Conservation (phyloP, 2,113 vertebrate genomes). For the Myiagra hebetior region DNA sequence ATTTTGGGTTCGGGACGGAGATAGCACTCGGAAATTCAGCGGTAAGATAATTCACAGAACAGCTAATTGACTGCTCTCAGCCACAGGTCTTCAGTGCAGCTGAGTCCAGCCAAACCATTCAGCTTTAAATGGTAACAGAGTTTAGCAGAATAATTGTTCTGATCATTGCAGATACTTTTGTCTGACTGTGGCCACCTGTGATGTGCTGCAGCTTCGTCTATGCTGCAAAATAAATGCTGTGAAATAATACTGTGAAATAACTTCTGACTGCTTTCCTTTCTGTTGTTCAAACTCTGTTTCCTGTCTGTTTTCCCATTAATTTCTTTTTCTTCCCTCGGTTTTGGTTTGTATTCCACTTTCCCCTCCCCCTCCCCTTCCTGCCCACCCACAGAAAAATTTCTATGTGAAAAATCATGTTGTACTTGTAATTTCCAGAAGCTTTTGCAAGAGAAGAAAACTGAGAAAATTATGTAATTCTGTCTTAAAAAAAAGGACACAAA, state of each 20-base stretch:
- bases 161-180: background rate
- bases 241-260: background rate
- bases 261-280: background rate
- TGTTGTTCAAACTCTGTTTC: background rate
- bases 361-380: background rate
- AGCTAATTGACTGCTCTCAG: background rate
- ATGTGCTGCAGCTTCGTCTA: background rate
- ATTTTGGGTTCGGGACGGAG: background rate
- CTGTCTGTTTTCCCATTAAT: background rate
- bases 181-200: background rate
- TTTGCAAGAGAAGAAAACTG: background rate
- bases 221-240: background rate
- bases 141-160: background rate
- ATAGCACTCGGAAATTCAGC: rapidly evolving
- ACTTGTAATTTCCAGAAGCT: background rate
- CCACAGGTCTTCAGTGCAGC: background rate
- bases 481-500: background rate
- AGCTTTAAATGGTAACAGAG: background rate
- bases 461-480: background rate
- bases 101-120: background rate
- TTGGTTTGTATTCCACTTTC: background rate
- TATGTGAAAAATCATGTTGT: background rate
- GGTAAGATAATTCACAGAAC: background rate
- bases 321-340: background rate
- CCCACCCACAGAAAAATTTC: background rate